Percentiles rank a stretch among this genome's conserved stretches.
Evolutionary conservation across 35 echinoderm and acorn worm species (phyloP).

Genomic region (Apostichopus japonicus): DNA sequence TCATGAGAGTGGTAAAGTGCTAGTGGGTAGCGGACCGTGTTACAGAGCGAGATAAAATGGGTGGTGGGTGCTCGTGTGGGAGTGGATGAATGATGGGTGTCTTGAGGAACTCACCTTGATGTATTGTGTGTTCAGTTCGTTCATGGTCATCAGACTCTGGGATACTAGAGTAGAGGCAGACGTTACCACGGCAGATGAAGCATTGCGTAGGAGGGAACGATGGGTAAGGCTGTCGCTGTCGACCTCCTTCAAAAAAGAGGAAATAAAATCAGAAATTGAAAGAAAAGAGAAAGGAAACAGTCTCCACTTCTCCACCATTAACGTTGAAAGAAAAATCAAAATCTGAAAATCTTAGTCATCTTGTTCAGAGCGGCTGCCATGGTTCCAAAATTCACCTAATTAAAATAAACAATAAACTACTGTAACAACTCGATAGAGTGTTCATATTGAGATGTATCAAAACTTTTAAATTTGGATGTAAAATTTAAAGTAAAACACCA

Average conservation of each 20-base stretch:
- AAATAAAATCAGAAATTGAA: not conserved
- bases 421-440: no score
- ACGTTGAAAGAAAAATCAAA: not conserved
- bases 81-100: not conserved
- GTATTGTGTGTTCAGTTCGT: slow-evolving; percentile 35
- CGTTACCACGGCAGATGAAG: slow-evolving; percentile 31
- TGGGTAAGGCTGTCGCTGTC: slow-evolving; percentile 1
- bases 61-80: not conserved
- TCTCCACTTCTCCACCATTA: not conserved
- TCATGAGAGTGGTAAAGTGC: not conserved
- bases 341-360: not conserved
- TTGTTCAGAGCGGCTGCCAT: not conserved
- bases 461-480: no score
- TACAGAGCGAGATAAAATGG: not conserved
- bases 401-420: not conserved
- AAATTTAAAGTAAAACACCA: no score
- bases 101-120: not conserved
- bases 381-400: not conserved
- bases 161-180: slow-evolving; percentile 16
- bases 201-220: slow-evolving; percentile 22
- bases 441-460: not conserved
- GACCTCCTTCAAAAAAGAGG: slow-evolving; percentile 18
- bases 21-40: not conserved
- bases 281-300: not conserved
- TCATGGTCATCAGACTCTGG: slow-evolving; percentile 20